phyloP scores from a whole-genome alignment of 1,140 invertebrate species.

The Zaprionus davidi region DNA sequence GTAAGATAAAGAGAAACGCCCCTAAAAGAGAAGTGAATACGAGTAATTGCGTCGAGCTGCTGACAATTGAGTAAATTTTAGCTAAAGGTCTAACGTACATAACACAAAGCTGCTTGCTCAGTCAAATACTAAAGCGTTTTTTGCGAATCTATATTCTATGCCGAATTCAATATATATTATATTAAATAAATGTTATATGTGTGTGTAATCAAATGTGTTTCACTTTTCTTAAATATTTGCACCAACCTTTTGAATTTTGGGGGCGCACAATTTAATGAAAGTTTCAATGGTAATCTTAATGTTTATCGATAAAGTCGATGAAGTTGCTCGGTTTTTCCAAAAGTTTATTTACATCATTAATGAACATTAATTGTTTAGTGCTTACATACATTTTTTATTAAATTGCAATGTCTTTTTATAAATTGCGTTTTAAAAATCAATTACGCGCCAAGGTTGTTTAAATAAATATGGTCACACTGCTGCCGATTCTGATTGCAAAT shows the following conservation, averaged over 20 bases:
- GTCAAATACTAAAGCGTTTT: slow-evolving; percentile 53
- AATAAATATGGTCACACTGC: slow-evolving; percentile 27
- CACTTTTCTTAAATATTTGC: not conserved
- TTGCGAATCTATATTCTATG: slow-evolving; percentile 72
- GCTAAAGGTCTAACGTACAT: slow-evolving; percentile 30
- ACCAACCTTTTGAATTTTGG: not conserved
- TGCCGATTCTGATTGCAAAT: slow-evolving; percentile 15
- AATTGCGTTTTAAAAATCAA: not conserved
- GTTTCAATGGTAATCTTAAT: not conserved
- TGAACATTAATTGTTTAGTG: no score
- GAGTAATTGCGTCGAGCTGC: slow-evolving; percentile 11
- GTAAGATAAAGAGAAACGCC: slow-evolving; percentile 30
- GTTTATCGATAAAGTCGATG: not conserved
- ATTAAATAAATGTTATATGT: slow-evolving; percentile 79
- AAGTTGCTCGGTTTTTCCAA: not conserved
- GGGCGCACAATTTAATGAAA: not conserved
- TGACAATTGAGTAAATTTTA: slow-evolving; percentile 27
- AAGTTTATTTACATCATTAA: not conserved
- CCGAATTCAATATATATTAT: slow-evolving; percentile 75
- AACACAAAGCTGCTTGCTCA: slow-evolving; percentile 41
- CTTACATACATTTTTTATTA: not conserved
- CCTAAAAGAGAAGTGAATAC: slow-evolving; percentile 5
- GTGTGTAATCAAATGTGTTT: slow-evolving; percentile 51
- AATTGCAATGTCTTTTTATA: not conserved
- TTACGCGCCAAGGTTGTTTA: not conserved